phyloP scores from a whole-genome alignment of 1,140 invertebrate species.

The Saccostrea echinata region DNA sequence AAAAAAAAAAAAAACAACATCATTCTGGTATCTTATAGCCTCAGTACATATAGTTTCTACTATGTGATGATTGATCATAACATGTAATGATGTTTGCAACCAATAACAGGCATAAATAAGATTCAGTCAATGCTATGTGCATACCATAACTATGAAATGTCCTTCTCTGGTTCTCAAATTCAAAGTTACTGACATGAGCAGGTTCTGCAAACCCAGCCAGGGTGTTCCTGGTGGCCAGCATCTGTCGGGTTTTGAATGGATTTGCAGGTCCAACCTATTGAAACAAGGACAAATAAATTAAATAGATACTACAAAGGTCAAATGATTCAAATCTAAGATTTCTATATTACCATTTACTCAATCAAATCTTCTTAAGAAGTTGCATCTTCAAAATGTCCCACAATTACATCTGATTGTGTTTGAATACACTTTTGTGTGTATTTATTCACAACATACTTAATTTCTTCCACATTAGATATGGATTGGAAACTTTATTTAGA shows the following conservation, averaged over 20 bases:
- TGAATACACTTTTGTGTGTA: too few species aligned
- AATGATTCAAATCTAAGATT: background rate
- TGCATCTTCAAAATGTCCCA: too few species aligned
- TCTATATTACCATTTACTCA: background rate
- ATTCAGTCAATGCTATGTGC: slow-evolving; percentile 19
- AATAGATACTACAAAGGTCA: background rate
- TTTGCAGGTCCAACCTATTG: slow-evolving; percentile 90
- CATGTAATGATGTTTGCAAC: too few species aligned
- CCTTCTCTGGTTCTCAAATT: slow-evolving; percentile 98
- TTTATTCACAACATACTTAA: too few species aligned
- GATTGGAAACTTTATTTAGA: too few species aligned
- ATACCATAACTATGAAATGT: slow-evolving; percentile 94
- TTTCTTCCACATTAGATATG: too few species aligned
- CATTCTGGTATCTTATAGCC: background rate
- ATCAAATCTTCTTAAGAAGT: too few species aligned
- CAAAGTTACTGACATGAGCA: slow-evolving; percentile 97
- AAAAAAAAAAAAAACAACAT: background rate
- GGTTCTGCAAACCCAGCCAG: slow-evolving; percentile 96
- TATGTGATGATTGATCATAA: too few species aligned
- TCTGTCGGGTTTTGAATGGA: slow-evolving; percentile 94
- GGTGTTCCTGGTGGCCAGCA: slow-evolving; percentile 93
- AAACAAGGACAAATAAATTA: slow-evolving; percentile 17
- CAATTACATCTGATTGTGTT: too few species aligned
- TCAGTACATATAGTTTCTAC: too few species aligned
- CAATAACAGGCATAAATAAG: too few species aligned